Evolutionary conservation across 2,888 invertebrate species (phyloP).

Genomic region (Thalpophila matura): DNA sequence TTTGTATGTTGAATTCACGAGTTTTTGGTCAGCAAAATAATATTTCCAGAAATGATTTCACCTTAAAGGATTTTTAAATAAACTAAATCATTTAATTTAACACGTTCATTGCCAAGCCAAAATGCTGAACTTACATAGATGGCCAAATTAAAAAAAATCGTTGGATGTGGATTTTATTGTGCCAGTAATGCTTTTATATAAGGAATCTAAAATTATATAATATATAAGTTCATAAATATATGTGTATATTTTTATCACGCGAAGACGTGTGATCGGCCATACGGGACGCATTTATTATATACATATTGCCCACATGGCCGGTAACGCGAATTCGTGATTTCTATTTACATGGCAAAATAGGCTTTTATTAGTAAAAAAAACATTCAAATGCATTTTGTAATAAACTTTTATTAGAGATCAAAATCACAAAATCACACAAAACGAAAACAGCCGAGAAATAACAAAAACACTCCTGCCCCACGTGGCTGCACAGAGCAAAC

Average conservation of each 20-base stretch:
- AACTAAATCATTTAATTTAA: too few relatives aligned
- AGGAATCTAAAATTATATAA: slow-evolving; percentile 3
- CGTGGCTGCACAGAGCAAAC: neutral
- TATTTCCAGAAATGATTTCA: neutral
- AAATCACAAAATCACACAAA: slow-evolving; percentile 4
- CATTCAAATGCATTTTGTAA: slow-evolving; percentile 7
- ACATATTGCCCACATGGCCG: slow-evolving; percentile 21
- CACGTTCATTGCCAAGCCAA: slow-evolving; percentile 5
- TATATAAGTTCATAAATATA: slow-evolving; percentile 5
- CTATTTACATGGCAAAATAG: slow-evolving; percentile 9
- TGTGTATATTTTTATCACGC: slow-evolving; percentile 10
- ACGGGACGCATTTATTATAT: slow-evolving; percentile 8
- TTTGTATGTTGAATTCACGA: neutral
- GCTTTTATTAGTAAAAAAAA: slow-evolving; percentile 10
- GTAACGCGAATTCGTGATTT: slow-evolving; percentile 16
- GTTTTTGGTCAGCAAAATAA: too few relatives aligned
- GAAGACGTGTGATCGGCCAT: slow-evolving; percentile 6
- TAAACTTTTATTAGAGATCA: slow-evolving; percentile 12
- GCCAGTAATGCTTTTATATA: too few relatives aligned
- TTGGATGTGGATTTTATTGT: too few relatives aligned
- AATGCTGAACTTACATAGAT: neutral
- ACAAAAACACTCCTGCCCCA: neutral
- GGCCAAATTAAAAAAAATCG: neutral
- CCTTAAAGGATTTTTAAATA: too few relatives aligned
- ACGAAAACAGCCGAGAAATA: neutral